Evolutionary conservation across 2,888 invertebrate species (phyloP).

Genomic region (Harpagoxenus sublaevis): DNA sequence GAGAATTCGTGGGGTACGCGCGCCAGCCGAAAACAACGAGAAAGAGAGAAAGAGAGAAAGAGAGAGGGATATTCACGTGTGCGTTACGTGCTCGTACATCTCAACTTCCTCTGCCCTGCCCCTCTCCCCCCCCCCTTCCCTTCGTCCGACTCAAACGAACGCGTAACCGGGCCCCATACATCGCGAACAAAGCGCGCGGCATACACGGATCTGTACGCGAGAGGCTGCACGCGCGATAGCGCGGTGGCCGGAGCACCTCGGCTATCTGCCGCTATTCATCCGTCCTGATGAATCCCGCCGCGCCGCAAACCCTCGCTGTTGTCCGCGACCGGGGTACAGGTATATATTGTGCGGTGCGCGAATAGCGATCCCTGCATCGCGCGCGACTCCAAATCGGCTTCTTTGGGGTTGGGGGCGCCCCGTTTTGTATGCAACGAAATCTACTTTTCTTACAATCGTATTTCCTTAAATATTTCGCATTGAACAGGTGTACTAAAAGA

Average conservation of each 20-base stretch:
- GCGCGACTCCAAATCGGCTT: neutral
- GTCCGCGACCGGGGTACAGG: constrained; percentile 43
- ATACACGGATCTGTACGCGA: constrained; percentile 64
- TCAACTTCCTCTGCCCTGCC: constrained; percentile 44
- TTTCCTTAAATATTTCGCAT: neutral
- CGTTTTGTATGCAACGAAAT: neutral
- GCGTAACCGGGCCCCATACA: constrained; percentile 78
- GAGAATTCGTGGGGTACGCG: constrained; percentile 57
- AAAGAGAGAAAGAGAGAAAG: neutral
- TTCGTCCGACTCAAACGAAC: constrained; percentile 62
- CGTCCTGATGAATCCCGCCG: constrained; percentile 57
- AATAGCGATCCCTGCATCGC: constrained; percentile 26
- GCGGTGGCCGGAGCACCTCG: constrained; percentile 68
- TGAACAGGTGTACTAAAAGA: neutral
- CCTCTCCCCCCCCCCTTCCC: neutral
- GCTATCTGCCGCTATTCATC: constrained; percentile 76
- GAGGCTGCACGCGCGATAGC: constrained; percentile 69
- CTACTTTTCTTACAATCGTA: neutral
- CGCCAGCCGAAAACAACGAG: constrained; percentile 61
- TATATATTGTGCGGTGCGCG: constrained; percentile 51
- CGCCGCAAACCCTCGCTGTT: constrained; percentile 45
- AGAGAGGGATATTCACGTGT: constrained; percentile 68
- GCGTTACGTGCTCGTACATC: constrained; percentile 68
- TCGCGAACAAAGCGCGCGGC: constrained; percentile 79
- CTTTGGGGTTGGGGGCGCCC: neutral